Evolutionary conservation across 2,113 vertebrate species (phyloP), one percentile per base, ranked within the genome.

Genomic region (Theristicus caerulescens): DNA sequence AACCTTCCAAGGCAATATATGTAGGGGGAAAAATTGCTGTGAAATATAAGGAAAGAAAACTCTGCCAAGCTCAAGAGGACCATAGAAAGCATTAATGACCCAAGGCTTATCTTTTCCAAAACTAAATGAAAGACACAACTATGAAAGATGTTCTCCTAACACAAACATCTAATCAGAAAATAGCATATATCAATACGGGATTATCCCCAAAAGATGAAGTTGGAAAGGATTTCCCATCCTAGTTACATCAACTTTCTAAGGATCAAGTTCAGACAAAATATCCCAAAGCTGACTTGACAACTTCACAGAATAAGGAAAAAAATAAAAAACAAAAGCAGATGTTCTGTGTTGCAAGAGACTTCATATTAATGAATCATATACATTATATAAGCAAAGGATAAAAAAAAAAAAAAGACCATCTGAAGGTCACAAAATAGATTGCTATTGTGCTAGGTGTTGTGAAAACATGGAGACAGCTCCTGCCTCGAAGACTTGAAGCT

Each of bases 81-180:
- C 66, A 27, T 10, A 80, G 70, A 66, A 87, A 77, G 58, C 16
- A 47, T 92, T 90, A 88, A 87, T 82, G 82, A 51, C 31, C 62
- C 42, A 20, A 31, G 78, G 66, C 93, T 95, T 89, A 90, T 78
- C 26, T 94, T 86, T 89, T 84, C 57, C 77, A 88, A 82, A 96
- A 84, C 76, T 40, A 78, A 70, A 27, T 1, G 16, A 64, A 79
- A 76, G 61, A 67, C 4, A 2, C 59, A 64, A 12, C 38, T 78
- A 9, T 25, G 59, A 86, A 90, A 78, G 72, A 66, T 54, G 10
- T 78, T 94, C 38, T 93, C 26, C 46, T 78, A 38, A 82, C 18
- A 27, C 49, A 82, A 76, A 59, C 36, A 31, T 65, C 49, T 80
- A 40, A 7, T 44, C 73, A 66, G 84, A 82, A 95, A 95, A 70